These are phyloP conservation scores for Lamellibrachia satsuma DNA, from an alignment of 2,888 invertebrate genomes.

Conservation along the genomic window DNA sequence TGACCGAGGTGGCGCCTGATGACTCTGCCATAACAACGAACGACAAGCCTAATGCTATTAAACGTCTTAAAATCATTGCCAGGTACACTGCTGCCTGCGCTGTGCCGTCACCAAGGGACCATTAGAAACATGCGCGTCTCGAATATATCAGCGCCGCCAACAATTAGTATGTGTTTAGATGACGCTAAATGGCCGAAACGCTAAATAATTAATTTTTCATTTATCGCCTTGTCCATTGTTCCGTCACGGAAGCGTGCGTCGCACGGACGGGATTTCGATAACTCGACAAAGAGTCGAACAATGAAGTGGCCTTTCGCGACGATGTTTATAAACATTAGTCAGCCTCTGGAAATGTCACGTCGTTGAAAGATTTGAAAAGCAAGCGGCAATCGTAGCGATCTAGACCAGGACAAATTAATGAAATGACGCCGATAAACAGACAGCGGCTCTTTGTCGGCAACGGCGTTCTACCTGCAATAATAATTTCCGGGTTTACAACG, in stretches of 20 bases:
- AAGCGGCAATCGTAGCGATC: background rate
- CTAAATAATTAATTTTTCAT: conserved; percentile 5
- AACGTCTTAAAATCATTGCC: conserved; percentile 17
- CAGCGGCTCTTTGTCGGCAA: background rate
- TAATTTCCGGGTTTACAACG: background rate
- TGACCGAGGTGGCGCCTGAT: background rate
- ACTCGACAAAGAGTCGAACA: background rate
- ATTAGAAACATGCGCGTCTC: conserved; percentile 3
- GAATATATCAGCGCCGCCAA: conserved; percentile 8
- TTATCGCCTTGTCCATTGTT: background rate
- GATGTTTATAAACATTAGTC: conserved; percentile 3
- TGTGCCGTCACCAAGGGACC: background rate
- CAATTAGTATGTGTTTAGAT: conserved; percentile 17
- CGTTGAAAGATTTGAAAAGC: background rate
- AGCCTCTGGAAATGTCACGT: background rate
- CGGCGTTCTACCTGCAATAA: background rate
- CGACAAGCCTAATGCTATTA: background rate
- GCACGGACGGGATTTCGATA: background rate
- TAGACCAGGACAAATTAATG: background rate
- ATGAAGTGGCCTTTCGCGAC: conserved; percentile 13
- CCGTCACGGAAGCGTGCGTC: background rate
- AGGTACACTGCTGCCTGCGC: background rate
- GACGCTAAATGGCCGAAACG: background rate
- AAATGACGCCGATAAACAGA: background rate
- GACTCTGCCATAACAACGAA: background rate